Evolutionary conservation across 2,113 vertebrate species (phyloP).

Genomic region (Oceanodroma tethys): DNA sequence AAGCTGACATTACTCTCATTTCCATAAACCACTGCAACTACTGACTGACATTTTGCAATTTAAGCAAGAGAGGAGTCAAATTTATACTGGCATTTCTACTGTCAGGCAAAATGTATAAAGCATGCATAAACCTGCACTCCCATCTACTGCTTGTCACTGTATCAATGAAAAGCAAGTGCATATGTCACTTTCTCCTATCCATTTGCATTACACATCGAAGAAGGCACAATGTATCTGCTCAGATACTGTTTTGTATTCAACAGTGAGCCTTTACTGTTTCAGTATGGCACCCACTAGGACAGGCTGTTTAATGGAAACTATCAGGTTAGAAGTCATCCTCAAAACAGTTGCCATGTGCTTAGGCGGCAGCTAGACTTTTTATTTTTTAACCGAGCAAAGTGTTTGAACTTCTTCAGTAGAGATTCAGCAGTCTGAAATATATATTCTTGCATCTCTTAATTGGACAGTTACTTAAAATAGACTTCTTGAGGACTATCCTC

Average conservation of each 20-base stretch:
- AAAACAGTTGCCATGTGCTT: neutral
- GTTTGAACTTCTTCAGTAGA: neutral
- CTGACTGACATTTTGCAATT: constrained; percentile 32
- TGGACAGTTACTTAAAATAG: neutral
- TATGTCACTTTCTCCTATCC: neutral
- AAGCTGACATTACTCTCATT: constrained; percentile 45
- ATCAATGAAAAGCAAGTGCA: neutral
- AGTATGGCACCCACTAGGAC: neutral
- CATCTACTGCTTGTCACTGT: neutral
- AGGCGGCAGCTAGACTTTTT: neutral
- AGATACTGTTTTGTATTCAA: neutral
- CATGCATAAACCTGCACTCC: neutral
- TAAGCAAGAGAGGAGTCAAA: constrained; percentile 42
- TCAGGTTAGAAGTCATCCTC: neutral
- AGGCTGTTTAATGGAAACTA: neutral
- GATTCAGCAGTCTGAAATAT: neutral
- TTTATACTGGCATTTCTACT: constrained; percentile 27
- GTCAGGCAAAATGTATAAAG: constrained; percentile 20
- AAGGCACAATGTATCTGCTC: neutral
- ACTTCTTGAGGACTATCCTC: neutral
- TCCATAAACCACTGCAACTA: constrained; percentile 32
- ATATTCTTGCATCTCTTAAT: neutral
- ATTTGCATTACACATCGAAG: neutral
- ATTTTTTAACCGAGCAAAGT: neutral
- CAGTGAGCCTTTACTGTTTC: neutral